These are phyloP conservation scores for Andricus quercusramuli DNA, from an alignment of 2,888 invertebrate genomes.

Conservation along the genomic window DNA sequence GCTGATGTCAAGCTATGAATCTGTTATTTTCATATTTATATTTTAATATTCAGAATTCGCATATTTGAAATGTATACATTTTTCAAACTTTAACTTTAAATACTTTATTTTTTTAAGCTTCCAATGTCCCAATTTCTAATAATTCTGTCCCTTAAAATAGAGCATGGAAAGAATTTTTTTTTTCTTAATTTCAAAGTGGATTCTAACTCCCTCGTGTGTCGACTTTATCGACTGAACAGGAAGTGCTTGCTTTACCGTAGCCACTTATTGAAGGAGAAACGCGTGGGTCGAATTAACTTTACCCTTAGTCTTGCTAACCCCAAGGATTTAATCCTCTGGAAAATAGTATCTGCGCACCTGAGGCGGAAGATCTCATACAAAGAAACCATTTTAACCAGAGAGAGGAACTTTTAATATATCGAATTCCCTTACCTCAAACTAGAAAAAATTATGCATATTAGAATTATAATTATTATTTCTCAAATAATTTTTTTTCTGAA, in stretches of 20 bases:
- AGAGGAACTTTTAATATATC: background rate
- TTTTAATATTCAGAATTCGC: too few species aligned
- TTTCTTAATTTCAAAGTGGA: background rate
- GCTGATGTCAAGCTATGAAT: too few species aligned
- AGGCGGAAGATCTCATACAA: background rate
- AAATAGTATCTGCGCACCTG: conserved; percentile 52
- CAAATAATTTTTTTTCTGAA: too few species aligned
- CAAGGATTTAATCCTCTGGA: conserved; percentile 61
- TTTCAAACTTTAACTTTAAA: background rate
- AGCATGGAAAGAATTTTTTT: too few species aligned
- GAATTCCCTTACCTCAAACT: background rate
- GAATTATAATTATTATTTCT: background rate
- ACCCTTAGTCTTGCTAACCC: conserved; percentile 50
- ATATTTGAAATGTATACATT: too few species aligned
- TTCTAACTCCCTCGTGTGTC: background rate
- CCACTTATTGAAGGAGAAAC: conserved; percentile 58
- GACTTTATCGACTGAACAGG: background rate
- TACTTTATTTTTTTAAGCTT: background rate
- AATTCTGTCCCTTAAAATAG: background rate
- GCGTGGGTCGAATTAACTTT: conserved; percentile 64
- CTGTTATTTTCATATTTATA: too few species aligned
- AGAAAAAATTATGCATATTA: background rate
- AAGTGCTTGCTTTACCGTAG: background rate
- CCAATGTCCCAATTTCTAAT: too few species aligned
- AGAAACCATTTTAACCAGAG: background rate